phyloP scores from a whole-genome alignment of 2,797 vertebrate genomes.

The Acanthurus tractus region DNA sequence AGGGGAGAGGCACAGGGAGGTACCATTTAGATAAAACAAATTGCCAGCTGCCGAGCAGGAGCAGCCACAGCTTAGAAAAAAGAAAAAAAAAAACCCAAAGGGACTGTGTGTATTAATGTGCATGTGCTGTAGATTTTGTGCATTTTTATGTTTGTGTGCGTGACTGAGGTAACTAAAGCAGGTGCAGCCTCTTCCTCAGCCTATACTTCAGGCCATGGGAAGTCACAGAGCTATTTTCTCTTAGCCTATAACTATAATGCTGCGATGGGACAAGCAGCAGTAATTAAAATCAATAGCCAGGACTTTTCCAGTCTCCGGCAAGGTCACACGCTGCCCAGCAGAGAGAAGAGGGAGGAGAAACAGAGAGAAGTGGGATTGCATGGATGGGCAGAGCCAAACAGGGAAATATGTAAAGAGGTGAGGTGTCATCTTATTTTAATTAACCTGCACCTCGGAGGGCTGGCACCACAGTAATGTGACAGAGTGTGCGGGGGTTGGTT shows the following conservation, averaged over 20 bases:
- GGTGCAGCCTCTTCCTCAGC: conserved; percentile 14
- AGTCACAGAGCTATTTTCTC: conserved; percentile 82
- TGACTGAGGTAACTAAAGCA: conserved; percentile 51
- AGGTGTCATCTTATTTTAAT: conserved; percentile 90
- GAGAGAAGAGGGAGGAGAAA: conserved; percentile 58
- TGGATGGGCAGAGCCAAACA: conserved; percentile 86
- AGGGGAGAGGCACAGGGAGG: conserved; percentile 72
- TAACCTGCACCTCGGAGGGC: conserved; percentile 81
- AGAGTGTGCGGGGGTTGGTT: conserved; percentile 24
- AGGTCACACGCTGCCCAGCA: conserved; percentile 87
- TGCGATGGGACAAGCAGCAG: conserved; percentile 89
- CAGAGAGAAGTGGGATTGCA: conserved; percentile 81
- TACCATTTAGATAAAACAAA: conserved; percentile 88
- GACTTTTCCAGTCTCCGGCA: conserved; percentile 91
- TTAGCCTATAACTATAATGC: conserved; percentile 87
- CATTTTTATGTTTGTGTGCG: conserved; percentile 41
- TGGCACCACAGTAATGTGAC: conserved; percentile 61
- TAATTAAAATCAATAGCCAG: conserved; percentile 99
- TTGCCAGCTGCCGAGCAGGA: conserved; percentile 81
- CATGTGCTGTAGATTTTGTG: conserved; percentile 55
- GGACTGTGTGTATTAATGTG: conserved; percentile 60
- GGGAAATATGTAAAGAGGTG: conserved; percentile 85
- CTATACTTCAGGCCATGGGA: conserved; percentile 48
- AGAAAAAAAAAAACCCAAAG: conserved; percentile 64
- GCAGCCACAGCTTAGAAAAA: conserved; percentile 59